Percentiles rank a stretch among this genome's conserved stretches.
Conservation (phyloP, 2,888 invertebrate species). For the Lordiphosa andalusiaca region DNA sequence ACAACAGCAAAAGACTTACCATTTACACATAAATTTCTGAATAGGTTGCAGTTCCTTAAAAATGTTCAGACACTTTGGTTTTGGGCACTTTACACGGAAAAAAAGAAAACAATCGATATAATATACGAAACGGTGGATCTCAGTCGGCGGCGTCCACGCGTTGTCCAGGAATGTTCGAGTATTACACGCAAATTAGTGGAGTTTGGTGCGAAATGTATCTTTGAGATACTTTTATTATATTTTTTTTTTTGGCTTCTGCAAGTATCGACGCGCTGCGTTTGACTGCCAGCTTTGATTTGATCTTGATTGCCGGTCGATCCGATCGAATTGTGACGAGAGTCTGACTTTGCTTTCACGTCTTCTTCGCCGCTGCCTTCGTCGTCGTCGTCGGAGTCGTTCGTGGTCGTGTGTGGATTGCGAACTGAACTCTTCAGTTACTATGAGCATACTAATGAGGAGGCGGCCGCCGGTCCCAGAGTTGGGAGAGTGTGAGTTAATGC, state of each 20-base stretch:
- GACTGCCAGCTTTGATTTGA: constrained; percentile 68
- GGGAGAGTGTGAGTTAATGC: constrained; percentile 7
- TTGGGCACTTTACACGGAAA: too few relatives aligned
- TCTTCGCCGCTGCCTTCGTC: constrained; percentile 1
- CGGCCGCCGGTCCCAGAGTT: constrained; percentile 15
- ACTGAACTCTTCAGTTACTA: constrained; percentile 67
- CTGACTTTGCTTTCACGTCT: constrained; percentile 31
- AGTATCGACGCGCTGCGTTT: constrained; percentile 64
- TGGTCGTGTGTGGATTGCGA: constrained; percentile 24
- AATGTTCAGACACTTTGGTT: too few relatives aligned
- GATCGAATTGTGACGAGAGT: constrained; percentile 44
- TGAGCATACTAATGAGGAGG: constrained; percentile 67
- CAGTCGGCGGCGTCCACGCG: too few relatives aligned
- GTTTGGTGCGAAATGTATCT: too few relatives aligned
- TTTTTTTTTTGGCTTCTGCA: constrained; percentile 18
- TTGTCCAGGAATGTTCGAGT: too few relatives aligned
- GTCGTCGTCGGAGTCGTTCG: constrained; percentile 9
- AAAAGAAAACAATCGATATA: too few relatives aligned
- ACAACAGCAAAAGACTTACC: too few relatives aligned
- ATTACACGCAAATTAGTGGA: too few relatives aligned
- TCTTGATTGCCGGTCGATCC: constrained; percentile 58
- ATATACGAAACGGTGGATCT: too few relatives aligned
- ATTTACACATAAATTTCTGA: too few relatives aligned
- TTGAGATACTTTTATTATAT: constrained; percentile 1
- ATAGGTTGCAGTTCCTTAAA: too few relatives aligned